Conservation (phyloP, 1,140 invertebrate species). For the Lasaia peninsularis region DNA sequence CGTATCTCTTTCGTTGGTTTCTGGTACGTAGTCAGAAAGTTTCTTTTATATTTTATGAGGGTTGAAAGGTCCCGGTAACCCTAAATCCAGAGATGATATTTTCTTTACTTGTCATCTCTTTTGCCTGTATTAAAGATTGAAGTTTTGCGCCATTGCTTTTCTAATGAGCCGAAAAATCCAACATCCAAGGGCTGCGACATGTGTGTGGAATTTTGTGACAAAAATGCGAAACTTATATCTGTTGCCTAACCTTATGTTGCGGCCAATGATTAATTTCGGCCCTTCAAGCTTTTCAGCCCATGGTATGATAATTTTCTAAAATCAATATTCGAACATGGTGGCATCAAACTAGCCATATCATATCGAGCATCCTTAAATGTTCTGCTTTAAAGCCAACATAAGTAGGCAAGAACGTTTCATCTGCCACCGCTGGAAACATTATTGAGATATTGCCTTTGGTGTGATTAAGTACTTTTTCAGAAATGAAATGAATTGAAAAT, state of each 20-base stretch:
- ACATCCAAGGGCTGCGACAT: no score
- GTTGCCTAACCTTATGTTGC: background rate
- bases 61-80: background rate
- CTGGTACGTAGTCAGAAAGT: background rate
- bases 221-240: no score
- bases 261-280: background rate
- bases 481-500: no score
- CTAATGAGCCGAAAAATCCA: no score
- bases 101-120: background rate
- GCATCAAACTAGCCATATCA: slow-evolving; percentile 4
- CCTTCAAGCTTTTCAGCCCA: background rate
- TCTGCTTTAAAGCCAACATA: slow-evolving; percentile 7
- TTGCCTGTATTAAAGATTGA: no score
- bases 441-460: slow-evolving; percentile 5
- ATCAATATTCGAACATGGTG: slow-evolving; percentile 2
- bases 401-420: background rate
- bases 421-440: slow-evolving; percentile 6
- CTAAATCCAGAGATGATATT: background rate
- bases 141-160: no score
- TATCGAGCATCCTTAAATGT: background rate
- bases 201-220: no score
- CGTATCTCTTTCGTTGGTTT: background rate
- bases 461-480: slow-evolving; percentile 5
- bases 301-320: background rate
- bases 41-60: background rate